phyloP scores from a whole-genome alignment of 2,113 vertebrate genomes.

The Equus quagga region DNA sequence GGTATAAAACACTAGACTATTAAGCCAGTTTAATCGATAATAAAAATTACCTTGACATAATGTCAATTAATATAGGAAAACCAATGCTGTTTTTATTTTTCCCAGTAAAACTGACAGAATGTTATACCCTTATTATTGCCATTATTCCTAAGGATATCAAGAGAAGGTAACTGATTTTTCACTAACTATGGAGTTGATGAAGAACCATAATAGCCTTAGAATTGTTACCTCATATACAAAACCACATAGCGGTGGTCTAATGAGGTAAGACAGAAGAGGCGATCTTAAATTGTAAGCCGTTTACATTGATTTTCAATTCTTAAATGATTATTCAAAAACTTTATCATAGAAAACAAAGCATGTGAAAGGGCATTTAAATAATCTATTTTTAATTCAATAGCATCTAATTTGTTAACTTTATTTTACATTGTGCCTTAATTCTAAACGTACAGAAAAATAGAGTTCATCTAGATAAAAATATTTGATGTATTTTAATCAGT shows the following conservation, averaged over 20 bases:
- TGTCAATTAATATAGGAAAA: conserved; percentile 16
- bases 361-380: neutral
- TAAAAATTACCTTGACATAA: conserved; percentile 33
- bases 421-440: neutral
- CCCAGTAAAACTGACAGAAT: neutral
- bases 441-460: neutral
- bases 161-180: neutral
- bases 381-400: neutral
- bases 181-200: neutral
- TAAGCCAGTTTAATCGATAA: conserved; percentile 4
- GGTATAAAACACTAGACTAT: neutral
- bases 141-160: neutral
- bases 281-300: neutral
- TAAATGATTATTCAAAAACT: neutral
- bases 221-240: neutral
- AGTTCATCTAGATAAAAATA: neutral
- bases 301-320: conserved; percentile 6
- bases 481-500: neutral
- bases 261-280: neutral
- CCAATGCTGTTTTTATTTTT: neutral
- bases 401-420: neutral
- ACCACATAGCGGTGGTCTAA: neutral
- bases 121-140: neutral
- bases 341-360: neutral
- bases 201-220: neutral